Evolutionary conservation across 2,888 invertebrate species (phyloP).

Genomic region (Maniola hyperantus): DNA sequence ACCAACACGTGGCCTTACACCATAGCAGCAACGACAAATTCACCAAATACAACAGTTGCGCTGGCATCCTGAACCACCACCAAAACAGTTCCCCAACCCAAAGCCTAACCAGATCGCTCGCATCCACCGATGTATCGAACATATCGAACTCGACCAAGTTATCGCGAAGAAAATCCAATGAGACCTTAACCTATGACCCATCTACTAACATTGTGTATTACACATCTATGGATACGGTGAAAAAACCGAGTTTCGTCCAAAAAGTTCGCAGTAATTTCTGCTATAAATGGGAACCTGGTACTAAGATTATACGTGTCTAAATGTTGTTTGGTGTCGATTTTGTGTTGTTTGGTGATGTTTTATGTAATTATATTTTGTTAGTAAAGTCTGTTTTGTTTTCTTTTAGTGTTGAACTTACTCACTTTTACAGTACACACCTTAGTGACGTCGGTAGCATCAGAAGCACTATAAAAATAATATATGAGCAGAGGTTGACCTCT

Average conservation of each 20-base stretch:
- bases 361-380: constrained; percentile 29
- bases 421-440: too few relatives aligned
- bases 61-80: constrained; percentile 50
- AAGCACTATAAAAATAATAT: too few relatives aligned
- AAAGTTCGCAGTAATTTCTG: constrained; percentile 49
- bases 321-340: constrained; percentile 42
- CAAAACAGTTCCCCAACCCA: constrained; percentile 42
- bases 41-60: constrained; percentile 63
- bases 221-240: constrained; percentile 54
- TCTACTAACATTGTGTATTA: constrained; percentile 62
- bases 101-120: constrained; percentile 32
- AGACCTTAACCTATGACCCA: constrained; percentile 54
- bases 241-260: constrained; percentile 43
- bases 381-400: constrained; percentile 16
- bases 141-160: constrained; percentile 12
- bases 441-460: too few relatives aligned
- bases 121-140: constrained; percentile 37
- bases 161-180: constrained; percentile 48
- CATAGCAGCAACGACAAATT: constrained; percentile 58
- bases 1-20: constrained; percentile 60
- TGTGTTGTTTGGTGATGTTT: constrained; percentile 39
- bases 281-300: constrained; percentile 71
- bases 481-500: too few relatives aligned
- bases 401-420: neutral
- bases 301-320: constrained; percentile 65